Percentiles rank a stretch among this genome's conserved stretches.
phyloP scores from a whole-genome alignment of 2,797 vertebrate genomes.

The Ptychobarbus kaznakovi region DNA sequence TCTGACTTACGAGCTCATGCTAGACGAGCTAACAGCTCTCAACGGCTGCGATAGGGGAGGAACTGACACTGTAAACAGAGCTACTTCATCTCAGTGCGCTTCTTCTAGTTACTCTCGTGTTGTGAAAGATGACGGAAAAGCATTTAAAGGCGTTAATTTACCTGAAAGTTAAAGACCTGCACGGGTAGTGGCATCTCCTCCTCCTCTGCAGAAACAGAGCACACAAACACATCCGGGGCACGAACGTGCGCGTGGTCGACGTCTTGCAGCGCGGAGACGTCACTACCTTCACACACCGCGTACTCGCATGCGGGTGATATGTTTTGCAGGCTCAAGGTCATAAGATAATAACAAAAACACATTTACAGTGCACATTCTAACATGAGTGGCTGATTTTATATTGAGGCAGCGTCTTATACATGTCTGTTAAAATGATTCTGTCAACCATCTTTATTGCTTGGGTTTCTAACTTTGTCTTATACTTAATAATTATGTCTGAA shows the following conservation, averaged over 20 bases:
- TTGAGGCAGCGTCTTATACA: background rate
- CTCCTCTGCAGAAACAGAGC: slow-evolving; percentile 66
- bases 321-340: background rate
- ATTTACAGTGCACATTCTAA: background rate
- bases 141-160: slow-evolving; percentile 61
- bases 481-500: background rate
- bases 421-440: background rate
- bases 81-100: background rate
- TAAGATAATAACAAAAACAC: background rate
- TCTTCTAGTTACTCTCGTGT: background rate
- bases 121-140: background rate
- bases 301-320: background rate
- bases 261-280: slow-evolving; percentile 35
- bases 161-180: slow-evolving; percentile 87
- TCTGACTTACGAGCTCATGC: slow-evolving; percentile 48
- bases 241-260: slow-evolving; percentile 42
- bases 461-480: background rate
- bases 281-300: slow-evolving; percentile 27
- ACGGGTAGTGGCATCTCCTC: slow-evolving; percentile 85
- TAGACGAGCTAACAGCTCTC: slow-evolving; percentile 40
- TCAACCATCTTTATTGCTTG: background rate
- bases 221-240: slow-evolving; percentile 73
- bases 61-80: background rate
- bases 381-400: background rate
- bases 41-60: background rate